These are phyloP conservation scores for Patella caerulea DNA, from an alignment of 2,888 invertebrate species.

Conservation along the genomic window DNA sequence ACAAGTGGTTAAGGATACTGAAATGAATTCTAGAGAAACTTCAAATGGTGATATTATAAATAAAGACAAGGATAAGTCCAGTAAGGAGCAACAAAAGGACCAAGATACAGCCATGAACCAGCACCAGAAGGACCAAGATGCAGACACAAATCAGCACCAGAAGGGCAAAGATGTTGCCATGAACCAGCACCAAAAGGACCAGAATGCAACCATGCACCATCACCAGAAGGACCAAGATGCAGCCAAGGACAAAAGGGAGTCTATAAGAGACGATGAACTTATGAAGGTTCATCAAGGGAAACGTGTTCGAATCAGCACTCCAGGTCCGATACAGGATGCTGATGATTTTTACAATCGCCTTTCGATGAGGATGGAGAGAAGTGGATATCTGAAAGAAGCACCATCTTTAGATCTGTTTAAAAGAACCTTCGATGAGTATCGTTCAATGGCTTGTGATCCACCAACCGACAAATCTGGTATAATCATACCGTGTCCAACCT, in stretches of 20 bases:
- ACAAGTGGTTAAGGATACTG: too few relatives aligned
- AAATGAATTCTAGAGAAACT: too few relatives aligned
- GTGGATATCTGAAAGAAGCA: not conserved
- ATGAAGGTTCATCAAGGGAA: not conserved
- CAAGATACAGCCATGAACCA: too few relatives aligned
- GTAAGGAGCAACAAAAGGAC: too few relatives aligned
- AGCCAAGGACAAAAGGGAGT: not conserved
- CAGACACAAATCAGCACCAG: too few relatives aligned
- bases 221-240: not conserved
- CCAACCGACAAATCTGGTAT: not conserved
- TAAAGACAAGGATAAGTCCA: too few relatives aligned
- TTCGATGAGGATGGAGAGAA: not conserved
- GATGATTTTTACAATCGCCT: conserved; percentile 6
- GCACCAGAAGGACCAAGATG: too few relatives aligned
- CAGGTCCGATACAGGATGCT: not conserved
- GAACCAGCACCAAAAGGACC: too few relatives aligned
- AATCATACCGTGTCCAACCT: not conserved
- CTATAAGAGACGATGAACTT: too few relatives aligned
- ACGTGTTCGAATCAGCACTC: not conserved
- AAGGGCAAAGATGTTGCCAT: too few relatives aligned
- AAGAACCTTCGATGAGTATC: not conserved
- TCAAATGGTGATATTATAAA: too few relatives aligned
- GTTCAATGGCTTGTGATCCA: not conserved
- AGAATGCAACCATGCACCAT: too few relatives aligned
- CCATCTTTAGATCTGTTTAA: not conserved